Percentiles rank a stretch among this genome's conserved stretches.
phyloP scores from a whole-genome alignment of 2,797 vertebrate species.

The Iguana delicatissima region DNA sequence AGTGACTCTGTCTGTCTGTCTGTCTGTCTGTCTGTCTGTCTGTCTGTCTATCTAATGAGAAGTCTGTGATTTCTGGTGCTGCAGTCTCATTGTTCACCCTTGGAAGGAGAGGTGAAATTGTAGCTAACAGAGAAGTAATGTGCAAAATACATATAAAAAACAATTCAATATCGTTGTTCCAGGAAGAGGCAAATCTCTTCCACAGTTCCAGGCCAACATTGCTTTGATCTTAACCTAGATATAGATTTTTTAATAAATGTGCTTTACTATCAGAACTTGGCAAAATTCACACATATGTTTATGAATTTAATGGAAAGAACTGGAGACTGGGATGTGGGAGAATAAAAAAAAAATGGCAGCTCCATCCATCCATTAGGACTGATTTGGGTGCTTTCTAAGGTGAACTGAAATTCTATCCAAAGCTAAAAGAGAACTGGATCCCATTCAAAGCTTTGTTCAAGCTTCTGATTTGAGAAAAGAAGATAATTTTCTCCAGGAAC shows the following conservation, averaged over 20 bases:
- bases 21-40: too few relatives aligned
- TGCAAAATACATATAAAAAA: rapidly evolving
- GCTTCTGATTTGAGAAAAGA: background rate
- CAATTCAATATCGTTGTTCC: background rate
- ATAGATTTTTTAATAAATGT: background rate
- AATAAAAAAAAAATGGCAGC: too few relatives aligned
- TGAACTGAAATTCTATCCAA: background rate
- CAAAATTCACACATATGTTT: background rate
- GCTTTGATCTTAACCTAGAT: background rate
- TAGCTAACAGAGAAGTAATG: background rate
- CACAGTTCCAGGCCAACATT: background rate
- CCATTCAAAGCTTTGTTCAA: background rate
- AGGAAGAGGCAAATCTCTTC: background rate
- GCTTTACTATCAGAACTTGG: background rate
- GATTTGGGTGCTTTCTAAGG: background rate
- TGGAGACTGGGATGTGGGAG: background rate
- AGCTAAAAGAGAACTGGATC: background rate
- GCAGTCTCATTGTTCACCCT: constrained; percentile 29
- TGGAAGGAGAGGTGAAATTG: constrained; percentile 27
- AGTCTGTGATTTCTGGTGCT: constrained; percentile 37
- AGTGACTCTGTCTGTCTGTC: background rate
- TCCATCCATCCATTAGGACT: too few relatives aligned
- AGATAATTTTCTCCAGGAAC: background rate
- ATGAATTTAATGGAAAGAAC: background rate
- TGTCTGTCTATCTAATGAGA: constrained; percentile 31